Evolutionary conservation across 2,888 invertebrate species (phyloP), one percentile per base, ranked within the genome.

Genomic region (Macaria liturata): DNA sequence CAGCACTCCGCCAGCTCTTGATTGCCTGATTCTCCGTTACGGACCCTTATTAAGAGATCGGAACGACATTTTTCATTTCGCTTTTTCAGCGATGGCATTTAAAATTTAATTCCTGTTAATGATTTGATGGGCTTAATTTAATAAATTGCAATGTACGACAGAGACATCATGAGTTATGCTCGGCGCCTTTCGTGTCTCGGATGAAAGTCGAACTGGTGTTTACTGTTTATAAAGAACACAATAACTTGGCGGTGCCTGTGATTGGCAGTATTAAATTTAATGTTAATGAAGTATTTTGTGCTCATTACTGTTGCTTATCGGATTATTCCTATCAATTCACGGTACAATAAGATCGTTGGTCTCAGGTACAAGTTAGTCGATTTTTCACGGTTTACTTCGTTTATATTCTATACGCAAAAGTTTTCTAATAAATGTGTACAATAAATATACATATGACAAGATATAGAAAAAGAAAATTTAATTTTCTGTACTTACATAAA

Each of bases 31-130:
- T 69, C 73, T 78, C 77, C 75, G 76, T 71, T 75, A 74, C 71
- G 70, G 73, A 66, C 61, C 81, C 80, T 79, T 83, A 80, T 81
- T 80, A 80, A 83, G 76, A 67, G 75, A 80, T 74, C 73, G 70
- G 69, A 68, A 73, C 68, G 74, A 68, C 68, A 74, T 76, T 75
- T 75, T 72, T 71, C 64, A 55, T 71, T 63, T 66, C 49, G 58
- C 65, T 69, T 72, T 71, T 70, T 74, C 69, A 62, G 66, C 49
- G 55, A 62, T 69, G 70, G 64, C 59, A 75, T 76, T 75, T 76
- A 71, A 69, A 71, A 71, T 69, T 73, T 58, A 74, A 72, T 72
- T 74, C 68, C 64, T 68, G 67, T 61, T 74, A 73, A 75, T 67
- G 64, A 67, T 68, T 69, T 65, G 64, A 68, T 63, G 61, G 62